These are phyloP conservation scores for Luscinia megarhynchos DNA, from an alignment of 2,797 vertebrate genomes.

Conservation along the genomic window DNA sequence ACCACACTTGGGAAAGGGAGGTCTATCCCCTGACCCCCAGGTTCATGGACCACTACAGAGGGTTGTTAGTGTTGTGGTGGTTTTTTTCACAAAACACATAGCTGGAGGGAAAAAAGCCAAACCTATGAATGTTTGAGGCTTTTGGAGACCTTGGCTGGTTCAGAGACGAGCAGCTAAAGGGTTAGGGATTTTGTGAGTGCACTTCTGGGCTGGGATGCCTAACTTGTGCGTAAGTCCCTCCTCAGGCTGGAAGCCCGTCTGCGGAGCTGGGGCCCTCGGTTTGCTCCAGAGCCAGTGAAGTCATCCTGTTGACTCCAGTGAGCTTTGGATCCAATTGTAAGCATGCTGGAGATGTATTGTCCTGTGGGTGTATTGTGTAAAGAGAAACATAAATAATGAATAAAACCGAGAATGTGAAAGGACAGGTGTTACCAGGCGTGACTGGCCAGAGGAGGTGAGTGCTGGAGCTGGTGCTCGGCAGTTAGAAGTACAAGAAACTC, in stretches of 20 bases:
- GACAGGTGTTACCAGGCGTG: conserved; percentile 49
- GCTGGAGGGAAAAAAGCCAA: fast-evolving
- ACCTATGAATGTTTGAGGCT: not conserved
- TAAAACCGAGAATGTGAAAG: not conserved
- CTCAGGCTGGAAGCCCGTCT: conserved; percentile 46
- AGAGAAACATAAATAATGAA: conserved; percentile 38
- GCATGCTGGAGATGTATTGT: conserved; percentile 37
- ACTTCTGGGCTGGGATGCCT: conserved; percentile 61
- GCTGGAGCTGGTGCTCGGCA: not conserved
- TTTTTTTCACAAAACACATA: not conserved
- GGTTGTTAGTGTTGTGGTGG: not conserved
- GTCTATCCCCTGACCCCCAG: not conserved
- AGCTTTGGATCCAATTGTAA: conserved; percentile 47
- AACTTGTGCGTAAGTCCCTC: conserved; percentile 51
- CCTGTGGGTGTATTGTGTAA: conserved; percentile 33
- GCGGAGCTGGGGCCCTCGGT: conserved; percentile 9
- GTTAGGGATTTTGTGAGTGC: conserved; percentile 41
- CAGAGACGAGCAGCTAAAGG: conserved; percentile 13
- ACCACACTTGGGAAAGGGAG: not conserved
- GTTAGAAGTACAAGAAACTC: conserved; percentile 12
- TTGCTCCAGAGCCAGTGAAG: conserved; percentile 39
- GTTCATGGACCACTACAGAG: not conserved
- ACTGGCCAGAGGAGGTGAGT: not conserved
- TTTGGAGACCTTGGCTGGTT: not conserved
- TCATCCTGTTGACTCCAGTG: conserved; percentile 51